These are phyloP conservation scores for Xanthia icteritia DNA, from an alignment of 2,888 invertebrate genomes.

Conservation along the genomic window DNA sequence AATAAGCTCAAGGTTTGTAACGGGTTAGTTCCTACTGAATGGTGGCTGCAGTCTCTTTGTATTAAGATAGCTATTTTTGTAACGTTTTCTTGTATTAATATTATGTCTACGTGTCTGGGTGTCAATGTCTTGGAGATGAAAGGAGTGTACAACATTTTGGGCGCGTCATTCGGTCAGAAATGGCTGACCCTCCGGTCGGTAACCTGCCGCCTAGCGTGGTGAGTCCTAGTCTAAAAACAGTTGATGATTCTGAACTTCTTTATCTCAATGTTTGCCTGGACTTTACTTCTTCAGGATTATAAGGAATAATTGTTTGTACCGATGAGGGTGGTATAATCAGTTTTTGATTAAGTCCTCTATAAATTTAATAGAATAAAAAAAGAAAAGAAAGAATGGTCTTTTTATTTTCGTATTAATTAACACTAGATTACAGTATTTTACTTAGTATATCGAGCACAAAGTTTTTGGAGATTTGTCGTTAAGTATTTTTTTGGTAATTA, in stretches of 20 bases:
- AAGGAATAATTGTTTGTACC: no score
- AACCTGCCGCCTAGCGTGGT: slow-evolving; percentile 36
- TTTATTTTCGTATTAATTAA: no score
- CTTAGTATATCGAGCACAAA: no score
- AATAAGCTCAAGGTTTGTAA: slow-evolving; percentile 79
- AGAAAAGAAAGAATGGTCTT: no score
- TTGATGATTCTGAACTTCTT: slow-evolving; percentile 23
- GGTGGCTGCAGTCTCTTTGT: slow-evolving; percentile 56
- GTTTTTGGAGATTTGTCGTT: no score
- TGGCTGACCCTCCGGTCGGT: slow-evolving; percentile 32
- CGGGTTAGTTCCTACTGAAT: slow-evolving; percentile 59
- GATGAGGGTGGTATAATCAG: no score
- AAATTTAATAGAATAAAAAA: no score
- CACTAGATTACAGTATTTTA: no score
- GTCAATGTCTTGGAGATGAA: slow-evolving; percentile 52
- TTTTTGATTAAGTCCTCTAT: no score
- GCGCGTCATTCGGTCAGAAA: slow-evolving; percentile 32
- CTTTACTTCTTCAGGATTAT: not conserved
- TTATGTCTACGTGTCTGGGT: slow-evolving; percentile 51
- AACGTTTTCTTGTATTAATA: slow-evolving; percentile 52
- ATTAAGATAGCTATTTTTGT: slow-evolving; percentile 55
- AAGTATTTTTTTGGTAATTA: no score
- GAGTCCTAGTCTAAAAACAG: slow-evolving; percentile 38
- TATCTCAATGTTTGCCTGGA: not conserved
- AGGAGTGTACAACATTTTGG: slow-evolving; percentile 37